Base-by-base conservation (phyloP, 92 coral and sea anemone species). In the Palythoa caribaeorum region DNA sequence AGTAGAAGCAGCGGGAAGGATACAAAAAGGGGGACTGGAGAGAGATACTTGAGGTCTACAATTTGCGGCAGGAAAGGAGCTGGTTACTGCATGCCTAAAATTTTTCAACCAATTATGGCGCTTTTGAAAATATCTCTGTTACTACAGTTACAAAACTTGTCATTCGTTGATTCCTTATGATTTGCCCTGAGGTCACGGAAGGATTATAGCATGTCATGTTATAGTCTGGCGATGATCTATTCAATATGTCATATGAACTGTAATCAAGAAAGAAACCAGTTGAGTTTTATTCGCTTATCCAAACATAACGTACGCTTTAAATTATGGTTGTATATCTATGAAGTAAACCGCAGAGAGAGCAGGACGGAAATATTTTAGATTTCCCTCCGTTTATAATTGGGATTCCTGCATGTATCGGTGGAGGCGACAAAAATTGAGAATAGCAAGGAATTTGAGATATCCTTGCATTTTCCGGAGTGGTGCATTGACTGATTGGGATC, bases 131-230 rank as follows among this genome's bases (percentile, higher is more conserved):
- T 14, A 59, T 12, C n/a, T 12, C 3, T 15, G 16, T 59, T 5
- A 59, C 16, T 20, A 14, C 16, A 15, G 65, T 59, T 12, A 59
- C 65, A 14, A 59, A 59, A 10, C 65, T 1, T 59, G 65, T 59
- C 65, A 59, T 3, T 14, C 14, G 50, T 12, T 59, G 20, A 59
- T 59, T 14, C 2, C 16, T n/a, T n/a, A 59, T 59, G n/a, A 59
- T 59, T n/a, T 59, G 65, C 65, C 65, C 65, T 59, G 65, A 59
- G 65, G 65, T 59, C 65, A 59, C 65, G n/a, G 4, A 59, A 59
- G 65, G 19, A 59, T 59, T 5, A 59, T 14, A 59, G 65, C 19
- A 0, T 59, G n/a, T 14, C 11, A 55, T 55, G 62, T 59, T 59
- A 10, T 54, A n/a, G n/a, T 15, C 19, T n/a, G 65, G 19, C 14